phyloP scores from a whole-genome alignment of 2,888 invertebrate genomes.

The Crepidodera aurea region DNA sequence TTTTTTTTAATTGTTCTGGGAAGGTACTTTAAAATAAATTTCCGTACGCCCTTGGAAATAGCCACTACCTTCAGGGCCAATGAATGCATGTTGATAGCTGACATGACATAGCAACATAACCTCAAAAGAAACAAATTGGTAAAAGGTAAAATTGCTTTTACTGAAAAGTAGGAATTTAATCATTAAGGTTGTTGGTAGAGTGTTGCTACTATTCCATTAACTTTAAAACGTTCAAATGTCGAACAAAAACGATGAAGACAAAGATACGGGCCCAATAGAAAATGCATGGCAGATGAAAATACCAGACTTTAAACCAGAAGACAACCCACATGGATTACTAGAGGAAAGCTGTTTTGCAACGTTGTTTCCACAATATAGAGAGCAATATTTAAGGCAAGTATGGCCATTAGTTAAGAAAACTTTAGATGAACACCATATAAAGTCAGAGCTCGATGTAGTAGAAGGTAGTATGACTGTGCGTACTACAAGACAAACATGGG shows the following conservation, averaged over 20 bases:
- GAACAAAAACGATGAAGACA: slow-evolving; percentile 12
- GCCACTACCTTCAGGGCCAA: too few relatives aligned
- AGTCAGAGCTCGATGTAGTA: slow-evolving; percentile 89
- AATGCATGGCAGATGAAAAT: slow-evolving; percentile 89
- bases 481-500: slow-evolving; percentile 97
- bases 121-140: too few relatives aligned
- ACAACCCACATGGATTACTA: slow-evolving; percentile 87
- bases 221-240: too few relatives aligned
- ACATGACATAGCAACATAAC: too few relatives aligned
- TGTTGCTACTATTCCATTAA: too few relatives aligned
- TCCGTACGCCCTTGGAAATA: too few relatives aligned
- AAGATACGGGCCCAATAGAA: slow-evolving; percentile 72
- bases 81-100: too few relatives aligned
- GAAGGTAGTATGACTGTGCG: slow-evolving; percentile 95
- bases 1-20: too few relatives aligned
- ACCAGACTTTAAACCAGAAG: slow-evolving; percentile 85
- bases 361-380: slow-evolving; percentile 96
- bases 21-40: too few relatives aligned
- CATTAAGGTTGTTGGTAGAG: too few relatives aligned
- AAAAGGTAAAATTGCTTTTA: too few relatives aligned
- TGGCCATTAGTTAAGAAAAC: slow-evolving; percentile 95
- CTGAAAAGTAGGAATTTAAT: too few relatives aligned
- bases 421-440: slow-evolving; percentile 78
- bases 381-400: slow-evolving; percentile 92
- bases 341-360: slow-evolving; percentile 97